These are phyloP conservation scores for Yponomeuta evonymella DNA, from an alignment of 2,888 invertebrate genomes.

Conservation along the genomic window DNA sequence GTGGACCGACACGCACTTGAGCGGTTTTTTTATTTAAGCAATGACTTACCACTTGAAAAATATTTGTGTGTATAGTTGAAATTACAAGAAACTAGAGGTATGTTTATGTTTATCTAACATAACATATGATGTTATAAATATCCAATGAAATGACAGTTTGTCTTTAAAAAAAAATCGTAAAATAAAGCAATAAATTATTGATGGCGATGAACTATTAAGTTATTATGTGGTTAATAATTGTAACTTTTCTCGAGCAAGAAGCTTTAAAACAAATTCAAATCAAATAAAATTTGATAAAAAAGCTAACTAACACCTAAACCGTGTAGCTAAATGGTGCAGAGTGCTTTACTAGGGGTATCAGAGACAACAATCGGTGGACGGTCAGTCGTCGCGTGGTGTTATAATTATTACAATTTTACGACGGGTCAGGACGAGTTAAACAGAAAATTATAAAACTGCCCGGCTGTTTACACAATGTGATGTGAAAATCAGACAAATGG, in stretches of 20 bases:
- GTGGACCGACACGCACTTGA: no score
- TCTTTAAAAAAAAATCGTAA: no score
- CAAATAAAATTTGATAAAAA: background rate
- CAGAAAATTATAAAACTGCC: background rate
- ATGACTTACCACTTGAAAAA: no score
- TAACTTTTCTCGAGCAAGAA: background rate
- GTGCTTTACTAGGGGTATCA: background rate
- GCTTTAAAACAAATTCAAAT: background rate
- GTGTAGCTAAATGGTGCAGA: background rate
- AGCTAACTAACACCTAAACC: background rate
- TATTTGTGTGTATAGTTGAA: no score
- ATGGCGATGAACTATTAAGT: no score
- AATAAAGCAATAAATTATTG: no score
- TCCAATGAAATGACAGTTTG: no score
- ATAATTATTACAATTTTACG: conserved; percentile 10
- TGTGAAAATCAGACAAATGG: conserved; percentile 17
- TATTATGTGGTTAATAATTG: background rate
- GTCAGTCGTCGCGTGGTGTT: conserved; percentile 17
- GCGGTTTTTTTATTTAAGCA: no score
- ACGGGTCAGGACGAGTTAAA: background rate
- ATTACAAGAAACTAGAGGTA: no score
- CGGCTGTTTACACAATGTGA: conserved; percentile 9
- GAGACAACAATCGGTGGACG: conserved; percentile 24
- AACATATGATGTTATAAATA: no score
- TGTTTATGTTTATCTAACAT: no score